Conservation (phyloP, 92 coral and sea anemone genomes). For the Porites evermanni region DNA sequence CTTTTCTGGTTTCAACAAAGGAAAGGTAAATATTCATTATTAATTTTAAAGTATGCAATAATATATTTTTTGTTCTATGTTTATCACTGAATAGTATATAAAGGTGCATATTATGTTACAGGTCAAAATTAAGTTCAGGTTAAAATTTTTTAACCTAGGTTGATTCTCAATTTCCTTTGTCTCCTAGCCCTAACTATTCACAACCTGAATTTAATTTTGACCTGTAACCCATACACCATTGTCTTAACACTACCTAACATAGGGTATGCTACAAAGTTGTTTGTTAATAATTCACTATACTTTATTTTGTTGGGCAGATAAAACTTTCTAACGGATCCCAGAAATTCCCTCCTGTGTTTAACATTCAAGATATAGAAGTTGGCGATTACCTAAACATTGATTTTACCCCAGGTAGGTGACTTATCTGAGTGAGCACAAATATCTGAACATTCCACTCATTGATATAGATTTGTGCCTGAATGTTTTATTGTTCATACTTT, state of each 20-base stretch:
- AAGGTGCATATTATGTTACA: too few species aligned
- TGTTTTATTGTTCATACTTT: too few species aligned
- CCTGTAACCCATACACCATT: too few species aligned
- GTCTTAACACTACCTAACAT: not conserved
- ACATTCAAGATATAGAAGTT: constrained; percentile 75
- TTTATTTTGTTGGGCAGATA: constrained; percentile 41
- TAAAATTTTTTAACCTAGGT: too few species aligned
- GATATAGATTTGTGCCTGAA: not conserved
- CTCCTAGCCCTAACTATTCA: too few species aligned
- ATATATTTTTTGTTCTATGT: not conserved
- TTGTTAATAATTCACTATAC: not conserved
- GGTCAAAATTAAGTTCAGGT: too few species aligned
- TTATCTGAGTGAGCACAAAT: not conserved
- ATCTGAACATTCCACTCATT: not conserved
- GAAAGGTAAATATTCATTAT: constrained; percentile 55
- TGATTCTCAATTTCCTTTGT: too few species aligned
- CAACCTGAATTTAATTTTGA: too few species aligned
- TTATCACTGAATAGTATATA: too few species aligned
- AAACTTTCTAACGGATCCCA: constrained; percentile 61
- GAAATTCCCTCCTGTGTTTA: constrained; percentile 78
- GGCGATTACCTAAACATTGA: constrained; percentile 75
- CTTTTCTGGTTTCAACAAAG: constrained; percentile 68
- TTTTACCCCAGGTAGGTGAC: constrained; percentile 32
- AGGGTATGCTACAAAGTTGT: not conserved
- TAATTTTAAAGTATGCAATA: not conserved